These are phyloP conservation scores for Platalea minor DNA, from an alignment of 2,797 vertebrate genomes.

Conservation along the genomic window DNA sequence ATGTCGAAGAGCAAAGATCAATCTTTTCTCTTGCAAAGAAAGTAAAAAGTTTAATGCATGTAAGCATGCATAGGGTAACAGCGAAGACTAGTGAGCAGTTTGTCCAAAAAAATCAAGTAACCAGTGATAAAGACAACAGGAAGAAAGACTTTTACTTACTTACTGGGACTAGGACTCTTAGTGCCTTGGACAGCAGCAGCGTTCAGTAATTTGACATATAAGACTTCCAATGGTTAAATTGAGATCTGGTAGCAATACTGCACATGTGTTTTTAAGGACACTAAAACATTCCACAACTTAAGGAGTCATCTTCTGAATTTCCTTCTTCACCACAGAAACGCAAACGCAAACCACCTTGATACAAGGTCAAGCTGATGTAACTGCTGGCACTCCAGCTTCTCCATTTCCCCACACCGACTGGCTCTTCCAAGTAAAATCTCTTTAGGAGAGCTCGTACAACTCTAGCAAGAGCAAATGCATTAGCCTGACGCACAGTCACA, in stretches of 20 bases:
- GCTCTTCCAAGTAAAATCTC: constrained; percentile 14
- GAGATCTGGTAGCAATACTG: background rate
- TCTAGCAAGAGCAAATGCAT: background rate
- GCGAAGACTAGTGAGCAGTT: background rate
- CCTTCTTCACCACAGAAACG: background rate
- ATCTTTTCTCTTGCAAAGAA: background rate
- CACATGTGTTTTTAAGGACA: background rate
- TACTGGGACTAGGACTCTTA: background rate
- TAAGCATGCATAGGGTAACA: background rate
- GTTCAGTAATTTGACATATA: background rate
- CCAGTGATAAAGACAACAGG: background rate
- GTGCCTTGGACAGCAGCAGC: background rate
- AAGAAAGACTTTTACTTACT: background rate
- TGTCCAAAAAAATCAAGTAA: background rate
- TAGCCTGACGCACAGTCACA: background rate
- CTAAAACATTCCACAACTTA: background rate
- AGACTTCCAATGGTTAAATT: background rate
- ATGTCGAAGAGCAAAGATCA: background rate
- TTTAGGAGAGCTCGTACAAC: background rate
- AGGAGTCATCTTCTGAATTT: background rate
- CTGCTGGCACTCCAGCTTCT: background rate
- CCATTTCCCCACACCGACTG: background rate
- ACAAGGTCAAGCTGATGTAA: background rate
- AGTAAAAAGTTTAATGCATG: background rate
- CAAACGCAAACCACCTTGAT: background rate